Evolutionary conservation across 2,797 vertebrate species (phyloP), one percentile per base, ranked within the genome.

Genomic region (Enoplosus armatus): DNA sequence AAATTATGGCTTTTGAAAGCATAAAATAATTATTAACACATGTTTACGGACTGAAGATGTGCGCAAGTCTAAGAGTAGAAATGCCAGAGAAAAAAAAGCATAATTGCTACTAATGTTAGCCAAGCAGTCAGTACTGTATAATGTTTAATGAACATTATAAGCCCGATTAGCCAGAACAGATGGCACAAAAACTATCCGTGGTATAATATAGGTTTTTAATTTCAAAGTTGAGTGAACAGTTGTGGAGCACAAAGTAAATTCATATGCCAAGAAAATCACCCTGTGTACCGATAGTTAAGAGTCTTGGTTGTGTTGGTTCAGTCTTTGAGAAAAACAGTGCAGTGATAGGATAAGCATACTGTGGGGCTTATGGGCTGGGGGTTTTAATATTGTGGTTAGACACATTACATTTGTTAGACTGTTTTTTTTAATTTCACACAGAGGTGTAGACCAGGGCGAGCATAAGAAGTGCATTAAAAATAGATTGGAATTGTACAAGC

Each of bases 211-310:
- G 35, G n/a, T 77, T 85, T 86, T 89, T 63, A 71, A 84, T 89
- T 90, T 89, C 69, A 87, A 62, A 85, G 75, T 55, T 76, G 80
- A 82, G 65, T 63, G 74, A 87, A 77, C 72, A 81, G 60, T 82
- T 70, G 45, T 65, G 51, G n/a, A 82, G 65, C 59, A 66, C 68
- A 78, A 79, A 72, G 61, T 66, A 71, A 80, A 85, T 80, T 80
- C 39, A 85, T 74, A 72, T 68, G 80, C 33, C 70, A 43, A 39
- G 18, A 79, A 77, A 72, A 73, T 75, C 55, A 70, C 16, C 12
- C 26, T 8, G 45, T 60, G 65, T 11, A 12, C 71, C 26, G 55
- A 74, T 50, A 68, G 62, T 76, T 67, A 54, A 35, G 55, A 72
- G 50, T 35, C 48, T 72, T 45, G 22, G 7, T 20, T 69, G 50